These are phyloP conservation scores for Sesamia inferens DNA, from an alignment of 2,888 invertebrate genomes.

Conservation along the genomic window DNA sequence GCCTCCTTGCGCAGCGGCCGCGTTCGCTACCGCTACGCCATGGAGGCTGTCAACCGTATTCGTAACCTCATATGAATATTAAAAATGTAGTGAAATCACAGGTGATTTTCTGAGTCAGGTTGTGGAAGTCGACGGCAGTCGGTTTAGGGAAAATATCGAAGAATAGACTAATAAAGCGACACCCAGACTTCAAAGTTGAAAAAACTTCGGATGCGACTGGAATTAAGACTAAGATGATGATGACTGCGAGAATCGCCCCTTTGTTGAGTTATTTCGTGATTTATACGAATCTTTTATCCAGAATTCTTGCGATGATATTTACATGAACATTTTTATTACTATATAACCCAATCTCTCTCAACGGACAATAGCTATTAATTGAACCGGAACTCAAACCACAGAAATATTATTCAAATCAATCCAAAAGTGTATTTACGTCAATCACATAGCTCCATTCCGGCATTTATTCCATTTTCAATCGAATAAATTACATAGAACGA, in stretches of 20 bases:
- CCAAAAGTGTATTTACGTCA: neutral
- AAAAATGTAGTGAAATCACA: neutral
- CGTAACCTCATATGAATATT: neutral
- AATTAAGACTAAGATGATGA: neutral
- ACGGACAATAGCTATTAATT: neutral
- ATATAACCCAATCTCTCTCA: neutral
- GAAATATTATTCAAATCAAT: neutral
- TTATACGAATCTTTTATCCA: neutral
- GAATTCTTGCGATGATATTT: neutral
- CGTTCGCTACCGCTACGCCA: too few relatives aligned
- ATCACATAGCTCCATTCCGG: neutral
- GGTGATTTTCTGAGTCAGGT: too few relatives aligned
- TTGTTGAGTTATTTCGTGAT: neutral
- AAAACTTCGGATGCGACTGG: too few relatives aligned
- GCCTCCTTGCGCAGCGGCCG: too few relatives aligned
- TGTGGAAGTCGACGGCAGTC: too few relatives aligned
- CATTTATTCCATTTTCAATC: slow-evolving; percentile 22
- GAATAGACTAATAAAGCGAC: too few relatives aligned
- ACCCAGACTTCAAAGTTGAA: too few relatives aligned
- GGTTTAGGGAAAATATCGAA: too few relatives aligned
- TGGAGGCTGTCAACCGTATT: too few relatives aligned
- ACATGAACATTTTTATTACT: neutral
- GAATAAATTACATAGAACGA: slow-evolving; percentile 53
- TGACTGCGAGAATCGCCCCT: neutral
- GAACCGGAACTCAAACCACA: neutral